Base-by-base conservation (phyloP, 2,797 vertebrate genomes). In the Leuciscus waleckii region DNA sequence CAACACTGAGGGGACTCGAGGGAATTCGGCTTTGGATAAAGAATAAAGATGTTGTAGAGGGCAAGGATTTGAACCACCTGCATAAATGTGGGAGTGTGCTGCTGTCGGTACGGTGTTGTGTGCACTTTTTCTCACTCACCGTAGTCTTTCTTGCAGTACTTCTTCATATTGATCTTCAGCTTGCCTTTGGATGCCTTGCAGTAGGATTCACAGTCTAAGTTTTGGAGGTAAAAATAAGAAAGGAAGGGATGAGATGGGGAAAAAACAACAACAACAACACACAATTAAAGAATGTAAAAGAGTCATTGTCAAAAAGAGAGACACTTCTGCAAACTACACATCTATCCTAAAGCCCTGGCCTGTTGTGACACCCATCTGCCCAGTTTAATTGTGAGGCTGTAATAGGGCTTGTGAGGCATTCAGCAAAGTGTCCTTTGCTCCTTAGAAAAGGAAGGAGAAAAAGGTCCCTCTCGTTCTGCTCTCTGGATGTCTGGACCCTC, bases 91-190 rank as follows among this genome's bases (percentile, higher is more conserved):
- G 23, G 37, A 76, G 51, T 63, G 79, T 58, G 56, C 9, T 58
- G 56, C 23, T 5, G 10, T 58, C 13, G 41, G 56, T 68, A 29
- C 29, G 65, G 26, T 68, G 32, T 75, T 5, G 13, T 56, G 81
- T 68, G 29, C 41, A 74, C 78, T 83, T 79, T 49, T 65, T 87
- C 32, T 29, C 46, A 95, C 97, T 98, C 94, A 99, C 98, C 98
- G 0, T 99, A 99, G 94, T 98, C 98, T 91, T 99, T 99, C 94
- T 99, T 99, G 94, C 98, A 99, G 94, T 99, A 99, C 89, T 98
- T 99, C 93, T 98, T 99, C 98, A 99, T 99, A 95, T 99, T 99
- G 94, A 99, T 99, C 95, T 99, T 99, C 95, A 99, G 95, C 88
- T 99, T 99, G 84, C 97, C 98, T 94, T 99, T 99, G 69, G 98